Base-by-base conservation (phyloP, 2,113 vertebrate species). In the Onychostoma macrolepis region DNA sequence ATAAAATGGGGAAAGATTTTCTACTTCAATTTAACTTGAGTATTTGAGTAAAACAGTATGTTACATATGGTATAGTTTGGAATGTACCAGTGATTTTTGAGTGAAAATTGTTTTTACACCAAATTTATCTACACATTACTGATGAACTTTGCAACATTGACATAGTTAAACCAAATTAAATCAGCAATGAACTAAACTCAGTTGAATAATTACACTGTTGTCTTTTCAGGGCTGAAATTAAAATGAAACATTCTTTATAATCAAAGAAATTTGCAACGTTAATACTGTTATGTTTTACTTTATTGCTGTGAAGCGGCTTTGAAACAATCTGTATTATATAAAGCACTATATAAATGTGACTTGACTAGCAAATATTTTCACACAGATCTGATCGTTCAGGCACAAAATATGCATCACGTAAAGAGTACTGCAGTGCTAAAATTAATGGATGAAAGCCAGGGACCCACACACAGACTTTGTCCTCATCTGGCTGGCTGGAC, bases 401-500 rank as follows among this genome's bases (percentile, higher is more conserved):
- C 13, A 61, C 24, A 15, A 41, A 41, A 72, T 72, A 41, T 10
- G 36, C 33, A 24, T 41, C 36, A 80, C 0, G 13, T 26, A 77
- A 45, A 81, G 38, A 67, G 63, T 30, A 38, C 65, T 84, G 67
- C 30, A 2, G 69, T 41, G 28, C 48, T 74, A 26, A 53, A 75
- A 56, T 50, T 2, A 84, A 38, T 58, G 48, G 82, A 74, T 58
- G 26, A 56, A 75, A 58, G 67, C 83, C 80, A 80, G 82, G 28
- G 67, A 87, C 75, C 75, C 50, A 67, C 48, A 84, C 76, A 63
- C 3, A 74, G 50, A 38, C 67, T 74, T 38, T 30, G 17, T 89
- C 56, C 85, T 85, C 78, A 36, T 89, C 75, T 81, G 71, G 56
- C 71, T 87, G 86, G 88, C 88, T 65, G 26, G 76, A 41, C 56